Conservation (phyloP, 2,888 invertebrate genomes). For the Augiades crinisus region DNA sequence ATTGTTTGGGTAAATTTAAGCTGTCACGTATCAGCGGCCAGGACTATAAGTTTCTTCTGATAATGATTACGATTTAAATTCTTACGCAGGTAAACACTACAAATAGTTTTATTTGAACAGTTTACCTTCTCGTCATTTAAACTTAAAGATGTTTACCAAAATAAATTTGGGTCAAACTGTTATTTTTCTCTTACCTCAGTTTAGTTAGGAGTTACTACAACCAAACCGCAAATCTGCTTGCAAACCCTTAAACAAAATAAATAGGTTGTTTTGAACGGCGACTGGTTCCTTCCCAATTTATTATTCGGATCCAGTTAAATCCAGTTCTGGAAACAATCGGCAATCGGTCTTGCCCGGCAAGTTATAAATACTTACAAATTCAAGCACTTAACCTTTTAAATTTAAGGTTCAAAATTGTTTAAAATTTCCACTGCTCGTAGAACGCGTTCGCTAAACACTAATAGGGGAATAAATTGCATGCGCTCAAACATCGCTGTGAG, state of each 20-base stretch:
- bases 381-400: conserved; percentile 29
- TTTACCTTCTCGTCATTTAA: too few relatives aligned
- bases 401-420: conserved; percentile 37
- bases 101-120: too few relatives aligned
- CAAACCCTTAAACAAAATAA: conserved; percentile 8
- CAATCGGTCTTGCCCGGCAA: conserved; percentile 30
- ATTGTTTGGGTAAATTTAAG: too few relatives aligned
- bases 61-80: too few relatives aligned
- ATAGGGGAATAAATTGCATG: conserved; percentile 38
- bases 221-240: neutral
- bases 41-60: too few relatives aligned
- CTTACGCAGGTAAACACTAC: too few relatives aligned
- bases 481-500: conserved; percentile 28
- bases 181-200: too few relatives aligned
- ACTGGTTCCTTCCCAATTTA: conserved; percentile 39
- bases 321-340: conserved; percentile 34
- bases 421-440: conserved; percentile 22
- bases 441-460: conserved; percentile 29
- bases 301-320: conserved; percentile 41
- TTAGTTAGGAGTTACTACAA: too few relatives aligned
- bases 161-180: too few relatives aligned
- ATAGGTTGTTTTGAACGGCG: conserved; percentile 14
- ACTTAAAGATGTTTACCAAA: too few relatives aligned
- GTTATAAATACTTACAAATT: conserved; percentile 27
- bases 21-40: too few relatives aligned